Percentiles rank a stretch among this genome's conserved stretches.
Evolutionary conservation across 2,797 vertebrate species (phyloP).

Genomic region (Crenichthys baileyi): DNA sequence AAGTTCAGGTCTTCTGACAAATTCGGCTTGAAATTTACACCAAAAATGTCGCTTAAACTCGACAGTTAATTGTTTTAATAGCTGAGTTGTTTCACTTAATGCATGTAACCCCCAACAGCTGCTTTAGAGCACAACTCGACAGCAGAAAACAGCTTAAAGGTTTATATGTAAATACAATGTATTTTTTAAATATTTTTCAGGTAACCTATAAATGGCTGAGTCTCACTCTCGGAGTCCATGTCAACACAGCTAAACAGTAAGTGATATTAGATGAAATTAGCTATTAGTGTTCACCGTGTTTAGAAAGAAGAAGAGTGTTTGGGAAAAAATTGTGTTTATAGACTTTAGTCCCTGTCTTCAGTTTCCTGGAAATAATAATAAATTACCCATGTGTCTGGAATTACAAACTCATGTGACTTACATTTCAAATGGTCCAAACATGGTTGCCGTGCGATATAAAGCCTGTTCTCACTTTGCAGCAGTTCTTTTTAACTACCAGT

Average conservation of each 20-base stretch:
- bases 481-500: too few relatives aligned
- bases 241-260: conserved; percentile 97
- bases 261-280: conserved; percentile 54
- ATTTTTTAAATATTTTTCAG: conserved; percentile 65
- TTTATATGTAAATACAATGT: not conserved
- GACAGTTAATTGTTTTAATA: not conserved
- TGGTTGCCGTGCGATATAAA: too few relatives aligned
- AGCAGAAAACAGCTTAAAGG: not conserved
- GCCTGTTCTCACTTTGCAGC: too few relatives aligned
- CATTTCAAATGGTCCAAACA: too few relatives aligned
- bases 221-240: conserved; percentile 92
- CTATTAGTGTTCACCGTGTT: not conserved
- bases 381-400: not conserved
- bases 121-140: too few relatives aligned
- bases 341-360: not conserved
- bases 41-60: rapidly evolving
- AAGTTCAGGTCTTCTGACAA: rapidly evolving
- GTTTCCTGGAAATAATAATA: not conserved
- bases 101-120: not conserved
- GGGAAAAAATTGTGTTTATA: not conserved
- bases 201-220: conserved; percentile 99
- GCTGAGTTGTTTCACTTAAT: not conserved
- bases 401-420: not conserved
- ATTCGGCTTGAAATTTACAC: not conserved
- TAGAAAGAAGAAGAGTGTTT: not conserved